Conservation (phyloP, 2,888 invertebrate species). For the Branchellion lobata region DNA sequence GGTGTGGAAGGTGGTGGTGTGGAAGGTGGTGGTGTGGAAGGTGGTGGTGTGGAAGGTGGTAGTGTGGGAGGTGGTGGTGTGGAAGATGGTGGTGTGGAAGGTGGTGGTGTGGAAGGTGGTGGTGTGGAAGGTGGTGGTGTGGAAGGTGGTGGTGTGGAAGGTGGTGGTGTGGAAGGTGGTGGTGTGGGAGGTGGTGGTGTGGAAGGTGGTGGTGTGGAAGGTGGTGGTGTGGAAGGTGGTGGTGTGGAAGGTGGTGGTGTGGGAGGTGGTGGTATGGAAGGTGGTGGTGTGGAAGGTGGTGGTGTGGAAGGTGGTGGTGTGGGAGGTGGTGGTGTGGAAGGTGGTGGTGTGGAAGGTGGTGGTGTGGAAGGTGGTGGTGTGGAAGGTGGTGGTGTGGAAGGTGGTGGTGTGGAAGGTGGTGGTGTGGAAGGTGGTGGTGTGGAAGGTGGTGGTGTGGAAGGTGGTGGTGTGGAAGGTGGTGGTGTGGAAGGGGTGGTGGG, state of each 20-base stretch:
- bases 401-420: slow-evolving; percentile 48
- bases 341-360: background rate
- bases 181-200: background rate
- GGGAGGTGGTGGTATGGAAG: too few species aligned
- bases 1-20: background rate
- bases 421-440: too few species aligned
- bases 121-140: too few species aligned
- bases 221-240: background rate
- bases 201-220: background rate
- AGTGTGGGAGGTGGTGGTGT: background rate
- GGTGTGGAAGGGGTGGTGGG: background rate
- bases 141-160: background rate
- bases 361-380: background rate
- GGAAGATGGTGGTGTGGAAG: background rate
- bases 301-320: background rate
- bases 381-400: background rate
- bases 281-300: too few species aligned
- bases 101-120: too few species aligned
- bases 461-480: background rate
- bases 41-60: background rate
- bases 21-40: background rate
- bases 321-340: background rate
- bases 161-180: background rate
- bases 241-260: background rate
- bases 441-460: too few species aligned